Evolutionary conservation across 2,888 invertebrate genomes (phyloP), one percentile per base, ranked within the genome.

Genomic region (Harmothoe impar): DNA sequence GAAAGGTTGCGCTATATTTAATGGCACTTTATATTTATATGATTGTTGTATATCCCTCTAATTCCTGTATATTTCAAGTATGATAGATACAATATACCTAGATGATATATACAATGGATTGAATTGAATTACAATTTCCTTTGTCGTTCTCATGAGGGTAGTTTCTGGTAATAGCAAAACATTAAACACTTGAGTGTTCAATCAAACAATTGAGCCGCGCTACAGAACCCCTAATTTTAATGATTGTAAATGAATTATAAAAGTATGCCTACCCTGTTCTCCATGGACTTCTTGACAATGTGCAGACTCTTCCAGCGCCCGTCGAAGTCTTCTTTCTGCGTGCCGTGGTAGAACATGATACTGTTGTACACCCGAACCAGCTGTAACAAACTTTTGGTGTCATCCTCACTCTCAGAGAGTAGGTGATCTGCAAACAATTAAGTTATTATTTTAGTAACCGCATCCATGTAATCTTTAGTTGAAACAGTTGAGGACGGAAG

Each of bases 311-410:
- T 97, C 95, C 97, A 96, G 0, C 97, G 97, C 0, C 96, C 96
- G 92, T 97, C 97, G 93, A 97, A 96, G 15, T 97, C 97, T 0
- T 96, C 96, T 90, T 96, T 96, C 91, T 96, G 94, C 29, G 96
- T 95, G 33, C 96, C 97, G 96, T 95, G 96, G 91, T 97, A 97
- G 92, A 97, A 96, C 89, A 97, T 94, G 93, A 97, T 94, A 85
- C 96, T 96, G 93, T 97, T 97, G 97, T 97, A 98, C 89, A 98
- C 97, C 96, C 94, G 94, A 90, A 97, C 96, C 62, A 98, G 96
- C 96, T 94, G 94, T 91, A 97, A 97, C 78, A 98, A 96, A 92
- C 97, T 97, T 93, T 97, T 97, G 0, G 98, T 98, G 94, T 98
- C 98, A 94, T 98, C 98, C 92, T 98, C 97, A 92, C 97, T 97